Base-by-base conservation (phyloP, 2,888 invertebrate species). In the Drosophila anomalata region DNA sequence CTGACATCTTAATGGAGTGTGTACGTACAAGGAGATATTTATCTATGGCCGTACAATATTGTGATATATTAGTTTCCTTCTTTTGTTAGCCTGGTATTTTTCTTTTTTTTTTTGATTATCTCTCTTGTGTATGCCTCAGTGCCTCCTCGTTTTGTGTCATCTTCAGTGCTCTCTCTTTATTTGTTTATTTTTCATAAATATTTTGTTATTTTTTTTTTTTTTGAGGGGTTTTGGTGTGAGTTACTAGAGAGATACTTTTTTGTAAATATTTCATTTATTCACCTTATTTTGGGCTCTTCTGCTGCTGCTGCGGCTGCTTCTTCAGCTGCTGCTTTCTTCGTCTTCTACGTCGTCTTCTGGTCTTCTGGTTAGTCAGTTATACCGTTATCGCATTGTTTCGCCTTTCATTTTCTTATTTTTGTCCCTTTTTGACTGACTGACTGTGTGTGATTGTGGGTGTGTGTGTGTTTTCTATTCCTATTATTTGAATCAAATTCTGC, bases 401-500 rank as follows among this genome's bases (percentile, higher is more conserved):
- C 20, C 50, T 59, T 65, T 47, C 59, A 70, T 72, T 46, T 58
- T 72, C 60, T 12, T 73, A 82, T 85, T 74, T 76, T 77, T 62
- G 67, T 71, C 63, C 53, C 46, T 71, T 58, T 62, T 55, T 17
- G 1, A 17, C 17, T 17, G 17, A 17, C 53, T 46, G 22, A 14
- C 31, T 65, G 33, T 52, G 29, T 54, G 50, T 48, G 51, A 36
- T 6, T 33, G 59, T 52, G 61, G n/a, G n/a, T 79, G 60, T 65
- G 70, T 66, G 63, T 53, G 39, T 29, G 39, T 24, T 24, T 24
- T 24, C 22, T 24, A 24, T 20, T 65, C n/a, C 5, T 33, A 20
- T 17, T 17, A 17, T 42, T 42, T 42, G 14, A 42, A 20, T 42
- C 20, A 20, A 42, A 20, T 42, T 11, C n/a, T 39, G 36, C 22